Conservation (phyloP, 2,113 vertebrate species). For the Suncus etruscus region DNA sequence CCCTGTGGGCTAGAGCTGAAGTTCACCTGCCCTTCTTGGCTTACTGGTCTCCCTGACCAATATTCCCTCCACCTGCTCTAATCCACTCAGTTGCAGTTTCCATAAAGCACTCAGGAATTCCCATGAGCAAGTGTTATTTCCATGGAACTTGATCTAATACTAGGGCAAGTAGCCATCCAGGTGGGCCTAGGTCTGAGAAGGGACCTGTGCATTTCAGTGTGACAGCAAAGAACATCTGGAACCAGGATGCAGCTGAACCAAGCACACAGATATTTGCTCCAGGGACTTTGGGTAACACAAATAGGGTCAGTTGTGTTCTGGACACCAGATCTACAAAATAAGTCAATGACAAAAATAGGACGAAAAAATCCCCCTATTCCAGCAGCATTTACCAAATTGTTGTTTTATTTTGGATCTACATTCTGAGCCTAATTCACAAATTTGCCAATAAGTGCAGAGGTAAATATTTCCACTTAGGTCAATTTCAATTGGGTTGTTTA, state of each 20-base stretch:
- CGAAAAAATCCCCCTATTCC: not conserved
- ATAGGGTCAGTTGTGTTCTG: not conserved
- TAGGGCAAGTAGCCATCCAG: not conserved
- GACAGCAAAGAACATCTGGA: not conserved
- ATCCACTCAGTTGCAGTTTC: not conserved
- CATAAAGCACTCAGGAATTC: not conserved
- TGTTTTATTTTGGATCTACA: too few species aligned
- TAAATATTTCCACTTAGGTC: not conserved
- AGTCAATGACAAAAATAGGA: not conserved
- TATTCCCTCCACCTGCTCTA: not conserved
- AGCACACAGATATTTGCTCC: not conserved
- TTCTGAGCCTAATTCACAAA: too few species aligned
- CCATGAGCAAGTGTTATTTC: not conserved
- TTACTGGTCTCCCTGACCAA: not conserved
- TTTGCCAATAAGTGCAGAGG: too few species aligned
- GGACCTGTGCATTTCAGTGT: not conserved
- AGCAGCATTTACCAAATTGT: conserved; percentile 10
- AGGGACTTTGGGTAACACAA: not conserved
- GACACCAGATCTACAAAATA: not conserved
- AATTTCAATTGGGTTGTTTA: conserved; percentile 6
- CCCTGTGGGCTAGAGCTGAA: not conserved
- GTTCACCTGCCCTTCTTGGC: too few species aligned
- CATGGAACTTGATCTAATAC: not conserved
- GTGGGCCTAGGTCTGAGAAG: not conserved
- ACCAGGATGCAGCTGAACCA: not conserved